Evolutionary conservation across 30 jellyfish, hydroid and myxozoan genomes (phyloP).

Genomic region (Pelagia noctiluca): DNA sequence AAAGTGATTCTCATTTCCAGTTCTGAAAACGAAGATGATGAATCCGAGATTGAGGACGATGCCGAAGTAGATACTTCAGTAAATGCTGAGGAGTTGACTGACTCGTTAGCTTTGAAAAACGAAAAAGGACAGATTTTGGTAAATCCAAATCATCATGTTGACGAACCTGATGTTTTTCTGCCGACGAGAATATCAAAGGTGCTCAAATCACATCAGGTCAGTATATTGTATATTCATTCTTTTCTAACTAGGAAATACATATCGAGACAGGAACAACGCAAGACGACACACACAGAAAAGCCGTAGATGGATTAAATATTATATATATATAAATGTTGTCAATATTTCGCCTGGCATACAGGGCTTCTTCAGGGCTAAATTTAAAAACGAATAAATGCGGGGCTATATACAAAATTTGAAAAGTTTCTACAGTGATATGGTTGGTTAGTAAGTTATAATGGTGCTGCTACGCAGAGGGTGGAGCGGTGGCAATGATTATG

Average conservation of each 20-base stretch:
- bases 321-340: no score
- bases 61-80: conserved; percentile 22
- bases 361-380: background rate
- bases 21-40: conserved; percentile 69
- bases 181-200: conserved; percentile 72
- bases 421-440: no score
- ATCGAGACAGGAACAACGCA: no score
- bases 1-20: conserved; percentile 40
- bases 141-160: conserved; percentile 77
- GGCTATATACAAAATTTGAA: no score
- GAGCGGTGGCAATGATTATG: no score
- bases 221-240: background rate
- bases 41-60: conserved; percentile 30
- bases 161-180: conserved; percentile 86
- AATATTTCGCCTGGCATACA: background rate
- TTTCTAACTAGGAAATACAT: no score
- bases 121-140: conserved; percentile 77
- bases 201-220: conserved; percentile 97
- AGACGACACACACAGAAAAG: no score
- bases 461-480: no score
- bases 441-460: no score
- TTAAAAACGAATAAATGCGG: background rate
- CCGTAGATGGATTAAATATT: no score
- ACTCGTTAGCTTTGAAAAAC: conserved; percentile 23
- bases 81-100: conserved; percentile 30